Base-by-base conservation (phyloP, 2,797 vertebrate species). In the Melopsittacus undulatus region DNA sequence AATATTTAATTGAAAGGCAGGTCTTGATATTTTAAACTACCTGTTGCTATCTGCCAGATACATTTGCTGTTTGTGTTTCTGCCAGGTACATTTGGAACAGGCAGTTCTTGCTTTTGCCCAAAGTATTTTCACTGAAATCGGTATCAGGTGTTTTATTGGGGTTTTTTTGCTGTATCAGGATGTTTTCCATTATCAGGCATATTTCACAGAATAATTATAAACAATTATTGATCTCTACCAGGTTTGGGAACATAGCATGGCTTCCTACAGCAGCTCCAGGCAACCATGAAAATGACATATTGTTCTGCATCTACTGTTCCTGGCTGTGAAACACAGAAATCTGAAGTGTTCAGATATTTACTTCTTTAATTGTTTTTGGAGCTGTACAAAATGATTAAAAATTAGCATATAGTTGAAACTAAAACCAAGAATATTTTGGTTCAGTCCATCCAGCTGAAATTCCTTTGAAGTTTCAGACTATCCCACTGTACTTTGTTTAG, bases 1-100 rank as follows among this genome's bases (percentile, higher is more conserved):
- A 95, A 90, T 97, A 95, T 95, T 96, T 91, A 88, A 93, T 83
- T 90, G 40, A 63, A 77, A 85, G 51, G 32, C 10, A 79, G 40
- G 24, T 84, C 42, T 80, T 52, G 48, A 30, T 46, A 17, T 59
- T 81, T 92, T 75, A 83, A 78, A 57, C 32, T 91, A 95, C n/a
- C 77, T 63, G 18, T 38, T 56, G 21, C 20, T 54, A 20, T 67
- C 70, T 87, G 32, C 14, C 40, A 56, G 29, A 48, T 79, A 42
- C 10, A 7, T 82, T 84, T 90, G 56, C 56, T 59, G 17, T 59
- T 59, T 59, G 23, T 36, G 34, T 36, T 59, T 74, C 70, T 84
- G 29, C 17, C 36, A 51, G 29, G 51, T 79, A 51, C 9, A 7
- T 82, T 84, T 90, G 56, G 36, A 92, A 83, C 7, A 51, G 43